Conservation (phyloP, 2,797 vertebrate species). For the Heliangelus exortis region DNA sequence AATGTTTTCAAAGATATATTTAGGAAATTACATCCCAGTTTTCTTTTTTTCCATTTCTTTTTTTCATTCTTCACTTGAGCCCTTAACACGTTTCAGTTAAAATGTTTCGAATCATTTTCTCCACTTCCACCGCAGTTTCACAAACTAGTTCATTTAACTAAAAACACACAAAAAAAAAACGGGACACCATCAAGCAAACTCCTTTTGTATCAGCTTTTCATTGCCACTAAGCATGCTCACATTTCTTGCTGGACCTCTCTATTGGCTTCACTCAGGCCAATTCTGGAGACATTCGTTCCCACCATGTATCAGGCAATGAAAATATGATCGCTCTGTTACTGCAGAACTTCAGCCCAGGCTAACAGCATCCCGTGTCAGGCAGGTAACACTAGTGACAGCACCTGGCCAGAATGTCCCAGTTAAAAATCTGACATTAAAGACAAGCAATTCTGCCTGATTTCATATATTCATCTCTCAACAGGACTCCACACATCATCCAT, state of each 20-base stretch:
- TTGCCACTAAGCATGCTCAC: background rate
- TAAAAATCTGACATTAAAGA: background rate
- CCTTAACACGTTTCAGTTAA: background rate
- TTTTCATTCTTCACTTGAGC: background rate
- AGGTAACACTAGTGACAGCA: background rate
- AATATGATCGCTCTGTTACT: background rate
- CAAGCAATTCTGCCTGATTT: background rate
- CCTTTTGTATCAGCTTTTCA: background rate
- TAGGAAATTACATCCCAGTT: background rate
- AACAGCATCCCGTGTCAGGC: rapidly evolving
- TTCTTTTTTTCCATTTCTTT: background rate
- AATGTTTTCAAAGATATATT: background rate
- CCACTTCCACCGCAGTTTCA: background rate
- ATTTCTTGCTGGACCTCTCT: background rate
- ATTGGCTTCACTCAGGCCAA: background rate
- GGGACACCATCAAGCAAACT: background rate
- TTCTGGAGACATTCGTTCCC: background rate
- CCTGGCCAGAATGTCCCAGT: background rate
- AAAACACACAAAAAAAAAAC: background rate
- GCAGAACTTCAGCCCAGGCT: background rate
- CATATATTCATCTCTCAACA: background rate
- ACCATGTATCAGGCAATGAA: rapidly evolving
- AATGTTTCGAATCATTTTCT: background rate
- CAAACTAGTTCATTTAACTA: background rate
- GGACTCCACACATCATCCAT: background rate